Evolutionary conservation across 2,888 invertebrate species (phyloP), one percentile per base, ranked within the genome.

Genomic region (Nomada flava): DNA sequence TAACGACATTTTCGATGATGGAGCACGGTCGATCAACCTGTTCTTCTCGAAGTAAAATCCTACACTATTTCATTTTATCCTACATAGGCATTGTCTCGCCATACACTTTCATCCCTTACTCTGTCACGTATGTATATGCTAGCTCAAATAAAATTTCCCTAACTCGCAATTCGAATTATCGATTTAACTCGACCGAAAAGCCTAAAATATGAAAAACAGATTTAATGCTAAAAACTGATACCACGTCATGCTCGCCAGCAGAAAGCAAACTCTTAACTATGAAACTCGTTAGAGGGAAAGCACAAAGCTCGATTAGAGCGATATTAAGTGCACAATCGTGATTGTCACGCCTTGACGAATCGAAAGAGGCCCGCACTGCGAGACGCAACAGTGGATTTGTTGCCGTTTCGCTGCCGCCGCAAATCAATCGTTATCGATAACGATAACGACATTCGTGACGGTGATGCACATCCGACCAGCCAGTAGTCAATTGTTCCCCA

Each of bases 371-470:
- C 81, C 77, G 79, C 76, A 72, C 50, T 44, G 50, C 55, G 71
- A 60, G 77, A 59, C 68, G 29, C 55, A 9, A 47, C 44, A 15
- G 44, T 2, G 26, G 47, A 26, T 13, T 15, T 11, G 55, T 13
- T 42, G 47, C 13, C n/a, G 62, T 42, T 42, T 47, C 20, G 55
- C 44, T 60, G 69, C 59, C 60, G 74, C 60, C 75, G 81, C 86
- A 79, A 87, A 87, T 87, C 88, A 86, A 83, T 70, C 83, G 80
- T 80, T 80, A 80, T 73, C 80, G 88, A 86, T 86, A 88, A 83
- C 83, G 86, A 87, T 89, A 89, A 89, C 87, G 87, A 85, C 82
- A 74, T 89, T 89, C 81, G 86, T 78, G 78, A 83, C 82, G 77
- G 83, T 82, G 71, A 76, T 64, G 62, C 82, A 62, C 75, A 75